Percentiles rank a stretch among this genome's conserved stretches.
Evolutionary conservation across 2,113 vertebrate species (phyloP).

Genomic region (Plectropomus leopardus): DNA sequence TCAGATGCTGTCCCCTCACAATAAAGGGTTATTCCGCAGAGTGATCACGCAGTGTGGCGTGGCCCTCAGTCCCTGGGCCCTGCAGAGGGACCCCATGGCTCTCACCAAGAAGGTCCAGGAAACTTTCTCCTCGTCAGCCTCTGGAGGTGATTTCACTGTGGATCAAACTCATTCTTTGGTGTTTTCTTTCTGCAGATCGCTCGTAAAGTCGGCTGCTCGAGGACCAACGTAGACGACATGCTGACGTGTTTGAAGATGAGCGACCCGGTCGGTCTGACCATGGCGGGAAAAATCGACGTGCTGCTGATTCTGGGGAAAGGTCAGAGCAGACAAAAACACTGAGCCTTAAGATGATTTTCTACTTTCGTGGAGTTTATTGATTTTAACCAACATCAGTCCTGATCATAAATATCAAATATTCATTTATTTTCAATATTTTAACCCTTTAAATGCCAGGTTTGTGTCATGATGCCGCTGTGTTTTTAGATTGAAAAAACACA

Average conservation of each 20-base stretch:
- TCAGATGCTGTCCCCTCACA: slow-evolving; percentile 89
- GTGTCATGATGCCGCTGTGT: too few relatives aligned
- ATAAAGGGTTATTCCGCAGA: slow-evolving; percentile 88
- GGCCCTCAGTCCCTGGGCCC: slow-evolving; percentile 84
- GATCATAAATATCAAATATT: too few relatives aligned
- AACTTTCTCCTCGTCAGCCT: too few relatives aligned
- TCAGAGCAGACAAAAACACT: slow-evolving; percentile 6
- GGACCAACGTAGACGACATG: slow-evolving; percentile 80
- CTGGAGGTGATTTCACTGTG: too few relatives aligned
- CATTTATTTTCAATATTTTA: too few relatives aligned
- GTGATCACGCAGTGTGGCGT: slow-evolving; percentile 90
- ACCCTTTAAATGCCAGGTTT: too few relatives aligned
- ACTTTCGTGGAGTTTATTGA: too few relatives aligned
- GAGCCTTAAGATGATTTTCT: too few relatives aligned
- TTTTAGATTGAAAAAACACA: too few relatives aligned
- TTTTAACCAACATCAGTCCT: neutral
- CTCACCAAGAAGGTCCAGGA: slow-evolving; percentile 84
- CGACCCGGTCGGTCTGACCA: slow-evolving; percentile 80
- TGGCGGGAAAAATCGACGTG: slow-evolving; percentile 85
- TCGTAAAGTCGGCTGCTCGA: slow-evolving; percentile 83
- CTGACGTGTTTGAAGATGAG: slow-evolving; percentile 83
- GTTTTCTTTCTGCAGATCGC: slow-evolving; percentile 57
- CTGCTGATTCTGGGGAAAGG: slow-evolving; percentile 70
- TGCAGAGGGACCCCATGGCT: slow-evolving; percentile 85
- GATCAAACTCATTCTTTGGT: neutral